Conservation (phyloP, 1,140 invertebrate genomes). For the Drosophila bocki region DNA sequence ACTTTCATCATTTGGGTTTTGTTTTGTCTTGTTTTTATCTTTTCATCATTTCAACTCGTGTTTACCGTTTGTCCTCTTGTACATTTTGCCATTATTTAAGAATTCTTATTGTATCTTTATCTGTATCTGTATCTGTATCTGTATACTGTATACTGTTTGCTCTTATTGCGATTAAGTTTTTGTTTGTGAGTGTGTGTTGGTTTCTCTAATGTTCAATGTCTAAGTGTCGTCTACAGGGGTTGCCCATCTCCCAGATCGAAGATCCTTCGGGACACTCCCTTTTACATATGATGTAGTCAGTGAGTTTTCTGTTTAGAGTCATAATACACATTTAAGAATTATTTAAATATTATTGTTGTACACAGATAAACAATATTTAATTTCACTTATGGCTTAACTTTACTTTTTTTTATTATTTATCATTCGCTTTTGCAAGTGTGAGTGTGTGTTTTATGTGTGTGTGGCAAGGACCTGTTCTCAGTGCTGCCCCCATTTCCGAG, state of each 20-base stretch:
- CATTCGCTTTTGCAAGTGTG: conserved; percentile 37
- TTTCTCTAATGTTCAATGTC: conserved; percentile 22
- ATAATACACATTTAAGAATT: conserved; percentile 78
- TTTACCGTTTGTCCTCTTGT: conserved; percentile 52
- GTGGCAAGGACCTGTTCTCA: conserved; percentile 57
- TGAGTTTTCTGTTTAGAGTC: conserved; percentile 60
- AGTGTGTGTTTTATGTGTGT: conserved; percentile 18
- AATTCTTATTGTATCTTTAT: conserved; percentile 33
- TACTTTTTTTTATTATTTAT: conserved; percentile 24
- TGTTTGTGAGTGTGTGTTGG: conserved; percentile 33
- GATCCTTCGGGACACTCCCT: conserved; percentile 10
- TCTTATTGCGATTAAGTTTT: conserved; percentile 45
- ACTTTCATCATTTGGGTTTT: conserved; percentile 29
- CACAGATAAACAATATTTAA: conserved; percentile 80
- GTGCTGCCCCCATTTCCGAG: conserved; percentile 49
- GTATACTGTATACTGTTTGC: conserved; percentile 41
- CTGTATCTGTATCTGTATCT: background rate
- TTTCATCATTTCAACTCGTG: conserved; percentile 51
- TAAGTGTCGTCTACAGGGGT: conserved; percentile 29
- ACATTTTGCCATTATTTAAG: conserved; percentile 62
- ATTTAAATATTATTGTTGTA: conserved; percentile 81
- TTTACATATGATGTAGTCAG: conserved; percentile 18
- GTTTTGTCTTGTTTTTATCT: conserved; percentile 19
- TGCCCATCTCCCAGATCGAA: conserved; percentile 17
- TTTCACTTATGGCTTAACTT: conserved; percentile 62